phyloP scores from a whole-genome alignment of 2,113 vertebrate species.

The Aphyosemion australe region DNA sequence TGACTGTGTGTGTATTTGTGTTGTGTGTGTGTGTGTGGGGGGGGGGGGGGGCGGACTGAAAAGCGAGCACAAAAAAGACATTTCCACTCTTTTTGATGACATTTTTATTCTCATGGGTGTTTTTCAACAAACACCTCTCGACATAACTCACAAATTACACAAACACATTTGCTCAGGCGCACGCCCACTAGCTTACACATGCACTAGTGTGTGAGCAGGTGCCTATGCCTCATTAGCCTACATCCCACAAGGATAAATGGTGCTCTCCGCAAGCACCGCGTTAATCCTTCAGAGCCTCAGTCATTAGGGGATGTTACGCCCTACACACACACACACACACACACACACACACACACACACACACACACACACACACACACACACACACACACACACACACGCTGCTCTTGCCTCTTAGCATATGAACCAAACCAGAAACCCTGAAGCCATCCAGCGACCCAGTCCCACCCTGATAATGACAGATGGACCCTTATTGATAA shows the following conservation, averaged over 20 bases:
- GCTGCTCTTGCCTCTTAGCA: conserved; percentile 10
- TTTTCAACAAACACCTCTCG: neutral
- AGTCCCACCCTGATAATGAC: conserved; percentile 43
- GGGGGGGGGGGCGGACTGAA: conserved; percentile 1
- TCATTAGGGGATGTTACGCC: conserved; percentile 24
- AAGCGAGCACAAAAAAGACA: neutral
- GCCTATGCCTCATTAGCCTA: conserved; percentile 63
- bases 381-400: neutral
- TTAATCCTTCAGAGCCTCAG: conserved; percentile 57
- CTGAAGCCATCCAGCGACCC: conserved; percentile 48
- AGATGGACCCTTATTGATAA: conserved; percentile 69
- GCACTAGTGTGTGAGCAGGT: conserved; percentile 17
- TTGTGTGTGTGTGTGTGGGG: conserved; percentile 25
- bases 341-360: neutral
- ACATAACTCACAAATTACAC: neutral
- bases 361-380: neutral
- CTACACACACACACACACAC: neutral
- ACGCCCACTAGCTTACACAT: neutral
- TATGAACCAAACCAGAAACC: conserved; percentile 28
- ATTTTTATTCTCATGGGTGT: neutral
- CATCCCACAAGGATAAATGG: conserved; percentile 66
- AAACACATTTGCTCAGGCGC: neutral
- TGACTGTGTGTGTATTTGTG: too few relatives aligned
- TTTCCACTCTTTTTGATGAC: neutral
- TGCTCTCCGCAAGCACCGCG: conserved; percentile 28